Evolutionary conservation across 2,113 vertebrate genomes (phyloP), one percentile per base, ranked within the genome.

Genomic region (Tyrannus savana): DNA sequence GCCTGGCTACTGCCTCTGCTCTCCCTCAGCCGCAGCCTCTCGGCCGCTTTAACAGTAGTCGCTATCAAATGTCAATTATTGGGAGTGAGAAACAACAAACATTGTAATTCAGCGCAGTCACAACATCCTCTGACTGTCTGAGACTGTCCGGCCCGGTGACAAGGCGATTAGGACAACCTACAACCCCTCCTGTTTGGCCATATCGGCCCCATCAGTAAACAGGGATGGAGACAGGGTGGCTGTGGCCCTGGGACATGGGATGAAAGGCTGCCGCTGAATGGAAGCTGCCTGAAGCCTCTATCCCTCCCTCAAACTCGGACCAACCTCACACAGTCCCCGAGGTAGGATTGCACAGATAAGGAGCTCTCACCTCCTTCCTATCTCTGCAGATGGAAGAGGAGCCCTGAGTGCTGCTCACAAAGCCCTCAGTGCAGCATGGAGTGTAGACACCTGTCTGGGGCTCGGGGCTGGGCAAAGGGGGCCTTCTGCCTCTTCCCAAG

Each of bases 131-230:
- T 14, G 79, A 96, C 95, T 67, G 96, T 94, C 94, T 94, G 92
- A 92, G 96, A 92, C 95, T 66, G 95, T 27, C 95, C 91, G 60
- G 90, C 76, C 76, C 60, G 71, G 59, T 94, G 97, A 96, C 91
- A 97, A 95, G 83, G 93, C 92, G 94, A 97, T 97, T 95, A 97
- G 85, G 83, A 42, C 86, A 95, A 90, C 88, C 92, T 88, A 92
- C 95, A 68, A n/a, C 81, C 91, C 79, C 95, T 95, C 96, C 93
- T 68, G 80, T 77, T n/a, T 25, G n/a, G 64, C 86, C 74, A 13
- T 97, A 97, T 98, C 97, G 58, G 92, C 64, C 78, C 91, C 96
- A 98, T 98, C 97, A 97, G 97, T 98, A 98, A 98, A 98, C 97
- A 98, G 94, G 84, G 90, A 69, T 97, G 97, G 97, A 97, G 97